A percentile compares a stretch with the other conserved stretches of the same genome.
Conservation (phyloP, 2,113 vertebrate species). For the Paradoxurus hermaphroditus region DNA sequence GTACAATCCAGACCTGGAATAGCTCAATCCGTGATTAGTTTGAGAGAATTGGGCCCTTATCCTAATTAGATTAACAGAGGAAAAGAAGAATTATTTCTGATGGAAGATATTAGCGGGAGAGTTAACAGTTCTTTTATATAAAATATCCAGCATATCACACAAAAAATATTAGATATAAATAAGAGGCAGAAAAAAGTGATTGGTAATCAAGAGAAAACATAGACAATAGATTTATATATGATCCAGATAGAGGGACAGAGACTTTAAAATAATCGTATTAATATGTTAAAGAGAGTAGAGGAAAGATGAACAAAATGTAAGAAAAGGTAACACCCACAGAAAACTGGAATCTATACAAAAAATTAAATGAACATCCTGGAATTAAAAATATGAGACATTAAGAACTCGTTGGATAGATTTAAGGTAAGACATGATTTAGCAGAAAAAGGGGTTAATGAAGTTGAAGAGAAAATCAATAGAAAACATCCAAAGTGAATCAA, state of each 20-base stretch:
- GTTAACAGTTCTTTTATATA: not conserved
- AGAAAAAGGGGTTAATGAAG: not conserved
- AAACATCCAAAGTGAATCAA: not conserved
- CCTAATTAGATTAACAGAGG: not conserved
- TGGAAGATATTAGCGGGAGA: not conserved
- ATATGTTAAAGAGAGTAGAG: not conserved
- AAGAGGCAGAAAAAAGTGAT: not conserved
- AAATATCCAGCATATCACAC: not conserved
- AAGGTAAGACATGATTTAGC: not conserved
- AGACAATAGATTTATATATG: not conserved
- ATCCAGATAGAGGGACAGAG: not conserved
- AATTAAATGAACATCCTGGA: not conserved
- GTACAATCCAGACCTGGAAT: not conserved
- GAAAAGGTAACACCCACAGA: not conserved
- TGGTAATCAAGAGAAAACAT: slow-evolving; percentile 1
- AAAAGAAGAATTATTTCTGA: not conserved
- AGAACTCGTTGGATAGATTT: not conserved
- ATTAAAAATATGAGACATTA: not conserved
- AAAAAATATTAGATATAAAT: not conserved
- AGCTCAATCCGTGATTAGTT: not conserved
- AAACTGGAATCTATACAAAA: not conserved
- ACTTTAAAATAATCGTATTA: not conserved
- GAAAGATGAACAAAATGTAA: not conserved
- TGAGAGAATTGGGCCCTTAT: not conserved
- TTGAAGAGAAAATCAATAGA: not conserved